These are phyloP conservation scores for Rhingia campestris DNA, from an alignment of 2,888 invertebrate genomes.

Conservation along the genomic window DNA sequence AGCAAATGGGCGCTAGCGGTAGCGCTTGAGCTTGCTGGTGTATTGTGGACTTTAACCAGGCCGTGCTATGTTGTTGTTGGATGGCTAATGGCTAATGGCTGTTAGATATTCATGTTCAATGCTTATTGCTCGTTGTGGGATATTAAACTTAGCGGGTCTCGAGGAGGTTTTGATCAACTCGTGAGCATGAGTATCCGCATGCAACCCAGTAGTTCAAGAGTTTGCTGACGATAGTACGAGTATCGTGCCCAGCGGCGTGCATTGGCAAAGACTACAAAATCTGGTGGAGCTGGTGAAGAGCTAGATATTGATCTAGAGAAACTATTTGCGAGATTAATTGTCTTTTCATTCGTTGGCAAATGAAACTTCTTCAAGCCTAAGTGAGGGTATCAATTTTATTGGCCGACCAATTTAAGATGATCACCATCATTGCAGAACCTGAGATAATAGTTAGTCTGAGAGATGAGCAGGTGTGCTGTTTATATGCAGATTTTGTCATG, in stretches of 20 bases:
- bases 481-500: too few species aligned
- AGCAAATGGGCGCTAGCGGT: slow-evolving; percentile 77
- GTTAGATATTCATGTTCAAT: not conserved
- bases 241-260: slow-evolving; percentile 6
- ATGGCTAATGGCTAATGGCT: too few species aligned
- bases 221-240: slow-evolving; percentile 2
- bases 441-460: not conserved
- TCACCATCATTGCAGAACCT: slow-evolving; percentile 45
- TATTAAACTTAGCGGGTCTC: slow-evolving; percentile 43
- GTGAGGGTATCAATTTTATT: slow-evolving; percentile 32
- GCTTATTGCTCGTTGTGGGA: slow-evolving; percentile 8
- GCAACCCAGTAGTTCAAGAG: slow-evolving; percentile 14
- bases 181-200: slow-evolving; percentile 30
- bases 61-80: slow-evolving; percentile 44
- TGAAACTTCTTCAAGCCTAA: slow-evolving; percentile 29
- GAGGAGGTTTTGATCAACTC: slow-evolving; percentile 53
- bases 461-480: not conserved
- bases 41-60: slow-evolving; percentile 70
- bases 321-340: slow-evolving; percentile 28
- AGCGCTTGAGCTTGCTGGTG: slow-evolving; percentile 53
- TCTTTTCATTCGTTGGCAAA: slow-evolving; percentile 22
- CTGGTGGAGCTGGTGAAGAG: slow-evolving; percentile 15
- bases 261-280: slow-evolving; percentile 6
- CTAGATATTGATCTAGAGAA: slow-evolving; percentile 47
- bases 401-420: slow-evolving; percentile 34